Conservation (phyloP, 2,113 vertebrate genomes). For the Brienomyrus longianalis region DNA sequence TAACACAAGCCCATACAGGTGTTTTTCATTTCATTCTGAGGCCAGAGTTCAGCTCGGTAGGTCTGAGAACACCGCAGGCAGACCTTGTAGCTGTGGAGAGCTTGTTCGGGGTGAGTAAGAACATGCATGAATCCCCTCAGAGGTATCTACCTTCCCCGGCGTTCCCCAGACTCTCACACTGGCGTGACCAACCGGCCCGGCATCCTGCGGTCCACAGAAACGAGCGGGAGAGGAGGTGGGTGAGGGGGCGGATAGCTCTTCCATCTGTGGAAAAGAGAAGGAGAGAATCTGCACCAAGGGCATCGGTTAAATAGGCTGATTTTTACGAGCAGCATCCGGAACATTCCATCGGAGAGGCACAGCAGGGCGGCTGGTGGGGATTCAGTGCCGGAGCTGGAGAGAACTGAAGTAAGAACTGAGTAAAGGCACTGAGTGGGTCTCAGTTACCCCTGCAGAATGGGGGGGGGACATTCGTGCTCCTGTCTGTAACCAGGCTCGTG, state of each 20-base stretch:
- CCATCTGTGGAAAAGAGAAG: slow-evolving; percentile 9
- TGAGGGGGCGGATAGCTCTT: neutral
- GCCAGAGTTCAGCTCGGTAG: neutral
- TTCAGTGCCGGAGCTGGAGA: neutral
- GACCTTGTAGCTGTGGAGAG: neutral
- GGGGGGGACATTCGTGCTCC: neutral
- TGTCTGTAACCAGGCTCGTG: neutral
- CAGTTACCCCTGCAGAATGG: slow-evolving; percentile 5
- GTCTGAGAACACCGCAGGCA: neutral
- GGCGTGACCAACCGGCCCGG: neutral
- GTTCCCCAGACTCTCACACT: neutral
- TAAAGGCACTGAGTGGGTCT: neutral
- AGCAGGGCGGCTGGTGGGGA: neutral
- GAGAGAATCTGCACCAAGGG: neutral
- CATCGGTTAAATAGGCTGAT: neutral
- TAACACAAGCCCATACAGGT: neutral
- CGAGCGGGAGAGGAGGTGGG: neutral
- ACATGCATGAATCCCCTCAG: neutral
- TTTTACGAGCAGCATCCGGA: slow-evolving; percentile 40
- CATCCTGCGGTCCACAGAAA: neutral
- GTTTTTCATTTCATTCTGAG: neutral
- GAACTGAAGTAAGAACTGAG: neutral
- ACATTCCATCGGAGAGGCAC: slow-evolving; percentile 37
- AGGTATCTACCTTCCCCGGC: neutral
- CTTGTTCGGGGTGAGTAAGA: neutral